These are phyloP conservation scores for Columba livia DNA, from an alignment of 2,113 vertebrate species.

Conservation along the genomic window DNA sequence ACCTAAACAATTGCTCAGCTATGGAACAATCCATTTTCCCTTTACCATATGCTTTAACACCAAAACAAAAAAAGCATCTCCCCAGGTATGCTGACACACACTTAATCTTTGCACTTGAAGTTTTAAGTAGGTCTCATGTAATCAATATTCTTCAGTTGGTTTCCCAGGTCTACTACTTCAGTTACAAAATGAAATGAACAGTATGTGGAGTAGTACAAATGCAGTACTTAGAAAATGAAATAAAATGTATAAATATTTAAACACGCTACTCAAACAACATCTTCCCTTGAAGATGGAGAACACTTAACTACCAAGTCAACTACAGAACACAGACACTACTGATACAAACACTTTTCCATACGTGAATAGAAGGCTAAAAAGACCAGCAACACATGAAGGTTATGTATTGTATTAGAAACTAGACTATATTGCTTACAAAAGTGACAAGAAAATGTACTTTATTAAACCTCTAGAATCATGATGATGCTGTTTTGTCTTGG, in stretches of 20 bases:
- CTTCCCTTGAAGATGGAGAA: not conserved
- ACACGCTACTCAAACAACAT: not conserved
- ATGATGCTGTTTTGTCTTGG: not conserved
- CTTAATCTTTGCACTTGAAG: not conserved
- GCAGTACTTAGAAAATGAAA: not conserved
- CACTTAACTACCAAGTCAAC: not conserved
- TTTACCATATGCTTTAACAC: not conserved
- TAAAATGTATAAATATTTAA: not conserved
- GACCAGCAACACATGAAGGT: not conserved
- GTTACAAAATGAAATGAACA: not conserved
- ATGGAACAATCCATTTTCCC: not conserved
- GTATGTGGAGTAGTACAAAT: not conserved
- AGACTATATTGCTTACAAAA: not conserved
- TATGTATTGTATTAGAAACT: not conserved
- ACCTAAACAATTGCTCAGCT: not conserved
- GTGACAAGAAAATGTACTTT: not conserved
- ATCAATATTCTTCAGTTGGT: not conserved
- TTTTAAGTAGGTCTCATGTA: not conserved
- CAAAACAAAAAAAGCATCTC: not conserved
- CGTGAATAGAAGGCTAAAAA: not conserved
- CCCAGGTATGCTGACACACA: not conserved
- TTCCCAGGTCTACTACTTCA: not conserved
- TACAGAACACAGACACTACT: not conserved
- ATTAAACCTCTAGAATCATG: not conserved
- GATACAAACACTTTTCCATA: not conserved